Evolutionary conservation across 2,113 vertebrate genomes (phyloP).

Genomic region (Pteruthius melanotis): DNA sequence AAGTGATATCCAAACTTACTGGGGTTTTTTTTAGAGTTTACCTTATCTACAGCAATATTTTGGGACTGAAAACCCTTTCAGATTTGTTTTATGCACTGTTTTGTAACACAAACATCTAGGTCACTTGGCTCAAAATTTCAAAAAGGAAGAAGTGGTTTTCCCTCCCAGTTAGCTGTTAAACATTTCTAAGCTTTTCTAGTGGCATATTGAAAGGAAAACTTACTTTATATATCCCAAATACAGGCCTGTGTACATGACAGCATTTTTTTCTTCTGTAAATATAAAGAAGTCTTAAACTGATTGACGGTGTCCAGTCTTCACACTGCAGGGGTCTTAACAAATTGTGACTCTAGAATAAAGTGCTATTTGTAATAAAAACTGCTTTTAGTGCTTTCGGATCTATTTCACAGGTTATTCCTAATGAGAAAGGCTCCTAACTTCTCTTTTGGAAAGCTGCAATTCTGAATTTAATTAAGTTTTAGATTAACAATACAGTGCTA

Average conservation of each 20-base stretch:
- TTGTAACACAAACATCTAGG: neutral
- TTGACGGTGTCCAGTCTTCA: neutral
- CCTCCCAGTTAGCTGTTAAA: neutral
- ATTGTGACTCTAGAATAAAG: neutral
- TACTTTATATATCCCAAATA: neutral
- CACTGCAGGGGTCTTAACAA: neutral
- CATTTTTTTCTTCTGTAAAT: neutral
- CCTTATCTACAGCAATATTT: neutral
- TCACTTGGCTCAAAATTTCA: neutral
- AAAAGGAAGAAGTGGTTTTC: neutral
- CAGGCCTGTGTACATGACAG: neutral
- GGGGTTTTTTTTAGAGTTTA: neutral
- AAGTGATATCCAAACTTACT: neutral
- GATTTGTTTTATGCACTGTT: neutral
- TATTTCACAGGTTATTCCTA: neutral
- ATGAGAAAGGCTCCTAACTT: neutral
- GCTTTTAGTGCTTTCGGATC: neutral
- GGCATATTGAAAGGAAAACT: neutral
- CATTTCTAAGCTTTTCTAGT: neutral
- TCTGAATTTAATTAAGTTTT: neutral
- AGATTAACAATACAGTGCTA: neutral
- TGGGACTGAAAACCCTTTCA: neutral
- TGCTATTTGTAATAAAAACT: neutral
- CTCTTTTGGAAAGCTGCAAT: neutral
- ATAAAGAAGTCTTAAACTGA: neutral